These are phyloP conservation scores for Ichneumoninae sp. DNA, from an alignment of 2,888 invertebrate genomes.

Conservation along the genomic window DNA sequence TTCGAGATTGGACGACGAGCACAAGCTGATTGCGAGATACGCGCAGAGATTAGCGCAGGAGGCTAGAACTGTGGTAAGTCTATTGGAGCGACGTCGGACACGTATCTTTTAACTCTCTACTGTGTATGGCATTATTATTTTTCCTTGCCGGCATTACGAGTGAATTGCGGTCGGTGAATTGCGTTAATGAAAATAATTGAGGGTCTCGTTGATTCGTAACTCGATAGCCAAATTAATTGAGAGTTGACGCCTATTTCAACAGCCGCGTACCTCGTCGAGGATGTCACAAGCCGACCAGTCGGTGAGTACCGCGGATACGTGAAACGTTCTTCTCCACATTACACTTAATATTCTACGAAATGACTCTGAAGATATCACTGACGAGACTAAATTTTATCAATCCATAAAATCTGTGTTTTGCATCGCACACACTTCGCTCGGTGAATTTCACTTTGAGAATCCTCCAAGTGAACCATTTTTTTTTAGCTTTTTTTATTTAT, in stretches of 20 bases:
- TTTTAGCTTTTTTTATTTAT: too few species aligned
- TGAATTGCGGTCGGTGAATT: conserved; percentile 27
- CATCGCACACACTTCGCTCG: too few species aligned
- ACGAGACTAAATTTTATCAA: too few species aligned
- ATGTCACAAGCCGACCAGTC: conserved; percentile 82
- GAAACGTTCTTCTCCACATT: conserved; percentile 22
- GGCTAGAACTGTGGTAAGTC: conserved; percentile 89
- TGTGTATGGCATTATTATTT: background rate
- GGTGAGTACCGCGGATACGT: conserved; percentile 75
- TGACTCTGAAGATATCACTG: too few species aligned
- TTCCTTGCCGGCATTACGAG: conserved; percentile 7
- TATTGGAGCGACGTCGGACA: background rate
- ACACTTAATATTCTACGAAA: background rate
- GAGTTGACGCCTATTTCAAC: conserved; percentile 54
- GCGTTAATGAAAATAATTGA: conserved; percentile 55
- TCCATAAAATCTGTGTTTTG: too few species aligned
- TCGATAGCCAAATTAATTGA: conserved; percentile 53
- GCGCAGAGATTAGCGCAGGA: conserved; percentile 98
- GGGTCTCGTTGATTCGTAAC: conserved; percentile 47
- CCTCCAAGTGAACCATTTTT: too few species aligned
- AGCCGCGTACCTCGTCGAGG: conserved; percentile 82
- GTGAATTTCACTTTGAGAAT: too few species aligned
- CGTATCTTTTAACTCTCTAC: conserved; percentile 1
- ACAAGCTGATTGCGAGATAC: conserved; percentile 97
- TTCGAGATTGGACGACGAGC: conserved; percentile 92